These are phyloP conservation scores for Aselliscus stoliczkanus DNA, from an alignment of 2,797 vertebrate genomes.

Conservation along the genomic window DNA sequence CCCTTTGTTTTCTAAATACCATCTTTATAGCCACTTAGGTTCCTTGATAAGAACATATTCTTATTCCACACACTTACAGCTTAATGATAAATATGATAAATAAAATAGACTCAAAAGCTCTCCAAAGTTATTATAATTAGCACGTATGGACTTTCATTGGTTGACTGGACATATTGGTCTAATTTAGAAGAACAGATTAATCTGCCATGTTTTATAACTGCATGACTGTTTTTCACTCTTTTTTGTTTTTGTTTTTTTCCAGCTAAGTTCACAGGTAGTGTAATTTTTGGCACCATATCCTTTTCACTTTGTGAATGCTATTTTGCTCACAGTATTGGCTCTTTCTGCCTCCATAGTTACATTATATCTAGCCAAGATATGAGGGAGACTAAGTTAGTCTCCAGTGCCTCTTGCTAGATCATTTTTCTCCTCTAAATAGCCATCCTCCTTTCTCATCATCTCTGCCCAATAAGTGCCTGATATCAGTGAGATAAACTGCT, in stretches of 20 bases:
- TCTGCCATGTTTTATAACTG: background rate
- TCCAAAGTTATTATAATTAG: background rate
- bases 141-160: background rate
- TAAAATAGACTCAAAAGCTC: background rate
- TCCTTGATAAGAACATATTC: background rate
- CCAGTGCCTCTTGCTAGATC: background rate
- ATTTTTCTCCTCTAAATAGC: background rate
- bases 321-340: background rate
- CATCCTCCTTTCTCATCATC: background rate
- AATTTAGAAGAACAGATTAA: conserved; percentile 11
- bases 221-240: background rate
- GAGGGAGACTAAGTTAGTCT: background rate
- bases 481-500: background rate
- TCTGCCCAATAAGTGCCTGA: background rate
- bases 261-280: background rate
- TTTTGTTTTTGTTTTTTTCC: too few relatives aligned
- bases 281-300: background rate
- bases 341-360: background rate
- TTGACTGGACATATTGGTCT: background rate
- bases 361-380: background rate
- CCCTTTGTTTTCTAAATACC: background rate
- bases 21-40: background rate
- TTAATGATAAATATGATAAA: background rate
- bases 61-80: background rate
- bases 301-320: background rate